Evolutionary conservation across 2,888 invertebrate genomes (phyloP).

Genomic region (Spodoptera littoralis): DNA sequence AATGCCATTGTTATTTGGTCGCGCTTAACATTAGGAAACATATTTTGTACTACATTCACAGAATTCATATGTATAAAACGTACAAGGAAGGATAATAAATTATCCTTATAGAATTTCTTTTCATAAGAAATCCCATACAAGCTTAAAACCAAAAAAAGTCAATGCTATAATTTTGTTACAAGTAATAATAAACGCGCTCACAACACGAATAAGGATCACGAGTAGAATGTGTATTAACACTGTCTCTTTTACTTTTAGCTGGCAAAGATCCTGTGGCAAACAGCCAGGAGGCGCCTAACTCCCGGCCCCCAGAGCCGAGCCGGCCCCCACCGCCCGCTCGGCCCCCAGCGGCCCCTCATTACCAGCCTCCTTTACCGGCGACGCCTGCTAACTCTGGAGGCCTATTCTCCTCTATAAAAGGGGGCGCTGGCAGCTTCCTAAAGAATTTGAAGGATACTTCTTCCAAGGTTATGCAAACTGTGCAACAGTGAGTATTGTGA

Average conservation of each 20-base stretch:
- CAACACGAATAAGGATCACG: too few species aligned
- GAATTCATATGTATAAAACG: too few species aligned
- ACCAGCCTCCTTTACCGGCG: constrained; percentile 69
- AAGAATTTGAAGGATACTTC: constrained; percentile 98
- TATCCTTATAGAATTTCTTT: too few species aligned
- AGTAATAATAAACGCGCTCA: too few species aligned
- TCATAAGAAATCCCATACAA: too few species aligned
- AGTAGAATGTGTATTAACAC: constrained; percentile 1
- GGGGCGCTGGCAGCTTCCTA: constrained; percentile 97
- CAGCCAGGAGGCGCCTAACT: constrained; percentile 69
- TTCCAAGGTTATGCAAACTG: constrained; percentile 98
- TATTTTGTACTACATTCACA: background rate
- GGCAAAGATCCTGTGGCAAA: constrained; percentile 70
- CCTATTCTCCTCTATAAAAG: constrained; percentile 95
- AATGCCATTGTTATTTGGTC: background rate
- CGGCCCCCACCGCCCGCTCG: constrained; percentile 74
- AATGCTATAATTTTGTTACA: too few species aligned
- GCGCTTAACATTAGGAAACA: background rate
- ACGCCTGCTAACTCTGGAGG: constrained; percentile 85
- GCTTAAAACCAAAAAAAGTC: too few species aligned
- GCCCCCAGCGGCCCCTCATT: constrained; percentile 75
- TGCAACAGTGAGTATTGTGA: constrained; percentile 92
- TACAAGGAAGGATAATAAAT: too few species aligned
- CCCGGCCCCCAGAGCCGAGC: constrained; percentile 77
- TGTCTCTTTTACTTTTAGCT: constrained; percentile 66